A percentile compares a stretch with the other conserved stretches of the same genome.
phyloP scores from a whole-genome alignment of 2,797 vertebrate genomes.

The Adrianichthys oophorus region DNA sequence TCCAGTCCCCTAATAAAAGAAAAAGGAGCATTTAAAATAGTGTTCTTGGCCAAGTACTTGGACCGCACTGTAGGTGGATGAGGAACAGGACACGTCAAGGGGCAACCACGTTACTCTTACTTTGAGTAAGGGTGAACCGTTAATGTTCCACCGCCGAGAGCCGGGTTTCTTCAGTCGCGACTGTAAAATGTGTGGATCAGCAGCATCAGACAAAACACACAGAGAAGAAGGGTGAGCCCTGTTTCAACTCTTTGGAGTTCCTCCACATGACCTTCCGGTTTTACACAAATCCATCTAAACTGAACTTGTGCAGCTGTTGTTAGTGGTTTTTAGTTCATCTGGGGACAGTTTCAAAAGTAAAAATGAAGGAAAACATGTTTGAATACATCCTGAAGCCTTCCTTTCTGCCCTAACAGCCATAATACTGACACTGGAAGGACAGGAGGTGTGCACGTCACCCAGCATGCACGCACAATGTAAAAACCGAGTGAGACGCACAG shows the following conservation, averaged over 20 bases:
- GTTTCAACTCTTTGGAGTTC: background rate
- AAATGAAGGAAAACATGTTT: conserved; percentile 49
- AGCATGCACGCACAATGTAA: conserved; percentile 50
- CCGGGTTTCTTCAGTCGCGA: conserved; percentile 77
- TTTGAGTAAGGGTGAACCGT: conserved; percentile 74
- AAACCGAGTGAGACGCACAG: conserved; percentile 43
- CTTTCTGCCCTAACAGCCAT: conserved; percentile 47
- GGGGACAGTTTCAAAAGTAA: conserved; percentile 49
- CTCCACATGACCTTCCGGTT: background rate
- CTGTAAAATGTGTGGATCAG: conserved; percentile 71
- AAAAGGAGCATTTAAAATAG: conserved; percentile 2
- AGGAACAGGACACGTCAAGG: conserved; percentile 13
- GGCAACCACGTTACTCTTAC: conserved; percentile 66
- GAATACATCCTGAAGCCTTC: conserved; percentile 8
- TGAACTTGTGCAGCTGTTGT: conserved; percentile 9
- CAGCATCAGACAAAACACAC: conserved; percentile 50
- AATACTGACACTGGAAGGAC: conserved; percentile 63
- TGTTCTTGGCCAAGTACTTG: conserved; percentile 26
- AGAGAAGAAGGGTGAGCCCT: conserved; percentile 8
- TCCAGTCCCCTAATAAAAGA: conserved; percentile 6
- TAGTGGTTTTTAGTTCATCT: conserved; percentile 63
- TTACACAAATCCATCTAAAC: conserved; percentile 9
- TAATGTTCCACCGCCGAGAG: conserved; percentile 72
- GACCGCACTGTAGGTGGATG: conserved; percentile 36
- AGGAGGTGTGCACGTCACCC: conserved; percentile 76